Percentiles rank a stretch among this genome's conserved stretches.
Conservation (phyloP, 2,888 invertebrate species). For the Tortrix viridana region DNA sequence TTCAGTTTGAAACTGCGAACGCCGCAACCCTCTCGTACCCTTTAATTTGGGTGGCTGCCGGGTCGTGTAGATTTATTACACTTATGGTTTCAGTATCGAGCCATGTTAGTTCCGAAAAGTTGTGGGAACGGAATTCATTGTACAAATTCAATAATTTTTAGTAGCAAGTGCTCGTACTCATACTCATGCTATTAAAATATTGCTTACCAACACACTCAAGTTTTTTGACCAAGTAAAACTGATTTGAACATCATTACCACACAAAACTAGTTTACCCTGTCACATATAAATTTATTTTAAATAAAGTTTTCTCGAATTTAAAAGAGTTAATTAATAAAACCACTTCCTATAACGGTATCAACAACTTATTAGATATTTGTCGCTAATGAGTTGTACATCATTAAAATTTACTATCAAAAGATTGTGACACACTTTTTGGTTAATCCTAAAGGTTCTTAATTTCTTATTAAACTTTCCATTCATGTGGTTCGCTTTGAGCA, state of each 20-base stretch:
- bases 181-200: too few relatives aligned
- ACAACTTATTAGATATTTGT: background rate
- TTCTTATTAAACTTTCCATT: constrained; percentile 15
- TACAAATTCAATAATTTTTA: too few relatives aligned
- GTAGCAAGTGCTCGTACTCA: too few relatives aligned
- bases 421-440: constrained; percentile 17
- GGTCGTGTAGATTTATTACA: constrained; percentile 35
- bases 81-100: constrained; percentile 31
- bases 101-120: constrained; percentile 21
- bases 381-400: background rate
- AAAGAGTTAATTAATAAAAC: too few relatives aligned
- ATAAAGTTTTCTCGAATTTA: too few relatives aligned
- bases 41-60: constrained; percentile 28
- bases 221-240: too few relatives aligned
- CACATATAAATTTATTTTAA: too few relatives aligned
- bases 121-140: constrained; percentile 12
- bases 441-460: constrained; percentile 8
- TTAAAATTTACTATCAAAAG: constrained; percentile 22
- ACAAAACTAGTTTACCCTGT: too few relatives aligned
- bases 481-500: constrained; percentile 15
- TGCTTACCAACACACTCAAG: too few relatives aligned
- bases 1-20: constrained; percentile 23
- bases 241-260: too few relatives aligned
- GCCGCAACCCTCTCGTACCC: constrained; percentile 27
- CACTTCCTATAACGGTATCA: background rate